Evolutionary conservation across 2,888 invertebrate species (phyloP), one percentile per base, ranked within the genome.

Genomic region (Gortyna flavago): DNA sequence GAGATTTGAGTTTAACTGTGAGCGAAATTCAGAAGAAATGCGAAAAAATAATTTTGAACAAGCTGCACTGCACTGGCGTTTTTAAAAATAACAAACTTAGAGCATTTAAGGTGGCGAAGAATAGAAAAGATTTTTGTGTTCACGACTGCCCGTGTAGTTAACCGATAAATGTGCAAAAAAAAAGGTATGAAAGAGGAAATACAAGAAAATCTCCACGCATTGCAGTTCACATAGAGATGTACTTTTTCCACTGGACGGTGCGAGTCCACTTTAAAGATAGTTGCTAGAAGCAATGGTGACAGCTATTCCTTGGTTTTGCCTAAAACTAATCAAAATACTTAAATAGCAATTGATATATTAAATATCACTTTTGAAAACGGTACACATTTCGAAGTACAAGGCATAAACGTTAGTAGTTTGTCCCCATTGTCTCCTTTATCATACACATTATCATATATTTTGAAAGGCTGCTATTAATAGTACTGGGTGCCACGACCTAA

Each of bases 401-500:
- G 72, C 61, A 75, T 83, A 79, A 81, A 85, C 79, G 68, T 59
- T 74, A 71, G 70, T 74, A 51, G 69, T 75, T 68, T 80, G 81
- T 80, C 62, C 54, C 81, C 48, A 85, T 86, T 87, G 85, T 86
- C 79, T 83, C 79, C 85, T 84, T 84, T 83, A 87, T 85, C 86
- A 85, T 79, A 68, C 41, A 48, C 8, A 87, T 87, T 87, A 84
- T 80, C 87, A 87, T 87, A 80, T 71, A 86, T 86, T 87, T 86
- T 87, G 87, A 87, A 86, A 87, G 79, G 79, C 78, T 25, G 57
- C 84, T 79, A 87, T 86, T 82, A 81, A 87, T 86, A 77, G 84
- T 69, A 66, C 80, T 69, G 73, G 72, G 57, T 75, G 72, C 83
- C 83, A 80, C 83, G 77, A 85, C 79, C 84, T 82, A 78, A 78